Evolutionary conservation across 2,888 invertebrate genomes (phyloP), one percentile per base, ranked within the genome.

Genomic region (Serrognathus titanus): DNA sequence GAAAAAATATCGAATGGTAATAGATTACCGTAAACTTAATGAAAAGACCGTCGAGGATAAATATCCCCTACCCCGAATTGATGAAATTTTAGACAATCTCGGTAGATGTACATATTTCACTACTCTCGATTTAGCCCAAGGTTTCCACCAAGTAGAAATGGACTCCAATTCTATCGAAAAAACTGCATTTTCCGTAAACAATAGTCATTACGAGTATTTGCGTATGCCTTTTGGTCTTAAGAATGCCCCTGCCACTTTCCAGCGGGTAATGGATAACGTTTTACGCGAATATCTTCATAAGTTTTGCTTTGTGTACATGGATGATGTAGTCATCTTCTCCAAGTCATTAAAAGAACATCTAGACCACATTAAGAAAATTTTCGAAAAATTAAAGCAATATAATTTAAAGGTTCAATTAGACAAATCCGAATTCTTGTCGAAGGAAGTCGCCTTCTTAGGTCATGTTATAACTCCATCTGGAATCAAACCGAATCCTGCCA

Each of bases 111-210:
- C 64, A 13, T 72, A 68, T 48, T 73, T 74, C 51, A 63, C 67
- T 1, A 68, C 64, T 0, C 43, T 73, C 3, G 71, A 74, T 52
- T 48, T 72, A 4, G 68, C 70, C 1, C 62, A 60, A 40, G 73
- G 71, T 0, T 75, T 70, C 47, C 67, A 69, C 45, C 72, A 75
- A 51, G 70, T 74, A 2, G 66, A 65, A n/a, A 57, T 74, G 45
- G n/a, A n/a, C n/a, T n/a, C n/a, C n/a, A n/a, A n/a, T n/a, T n/a
- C n/a, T n/a, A 63, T 20, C 11, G 40, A 51, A 51, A 73, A 71
- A 62, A 74, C 72, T 0, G 69, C 71, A 4, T 71, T 72, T 53
- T 60, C 56, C 1, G 59, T 61, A 9, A 64, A 67, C 35, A 56
- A 65, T 40, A 66, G 68, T 2, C 68, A 69, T 51, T 63, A 64